Base-by-base conservation (phyloP, 2,797 vertebrate species). In the Poeciliopsis infans region DNA sequence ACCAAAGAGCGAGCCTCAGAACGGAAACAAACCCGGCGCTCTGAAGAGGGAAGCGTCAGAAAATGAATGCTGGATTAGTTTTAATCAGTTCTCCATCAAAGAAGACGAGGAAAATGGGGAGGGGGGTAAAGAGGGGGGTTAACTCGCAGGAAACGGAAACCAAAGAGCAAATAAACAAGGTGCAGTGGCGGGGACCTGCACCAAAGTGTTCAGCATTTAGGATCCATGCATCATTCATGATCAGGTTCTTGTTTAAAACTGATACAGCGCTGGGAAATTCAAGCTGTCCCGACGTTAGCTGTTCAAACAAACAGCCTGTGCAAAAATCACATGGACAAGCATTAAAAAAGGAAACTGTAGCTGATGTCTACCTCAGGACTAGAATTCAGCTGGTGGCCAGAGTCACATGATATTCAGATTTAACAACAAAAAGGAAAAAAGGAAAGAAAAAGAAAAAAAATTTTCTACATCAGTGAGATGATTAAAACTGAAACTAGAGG, bases 1-100 rank as follows among this genome's bases (percentile, higher is more conserved):
- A 94, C 78, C 28, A 74, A 74, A 87, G 92, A 88, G 78, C 36
- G 79, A 77, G 79, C 83, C 74, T 11, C 46, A 55, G 80, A 90
- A 81, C 5, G 51, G 84, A 87, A 84, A 74, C 74, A 75, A 53
- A 81, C 70, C 70, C 6, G 51, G 23, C 5, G 76, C 88, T 88
- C 43, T 78, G 66, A 59, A 76, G 82, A 70, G 78, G 87, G 81
- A 89, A 92, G 89, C 78, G 89, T 83, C 5, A 8, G 64, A 80
- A 64, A 82, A 89, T 89, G 79, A 79, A 87, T 88, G 83, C 76
- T 45, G 83, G 83, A 88, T 88, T 84, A 87, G 75, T 85, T 47
- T 55, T 82, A 80, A 90, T 90, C 88, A 79, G 69, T 81, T 88
- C 80, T 84, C 86, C 20, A 75, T 86, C 79, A 83, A 20, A 55